Percentiles rank a stretch among this genome's conserved stretches.
phyloP scores from a whole-genome alignment of 30 jellyfish, hydroid and myxozoan species.

The Catostylus mosaicus region DNA sequence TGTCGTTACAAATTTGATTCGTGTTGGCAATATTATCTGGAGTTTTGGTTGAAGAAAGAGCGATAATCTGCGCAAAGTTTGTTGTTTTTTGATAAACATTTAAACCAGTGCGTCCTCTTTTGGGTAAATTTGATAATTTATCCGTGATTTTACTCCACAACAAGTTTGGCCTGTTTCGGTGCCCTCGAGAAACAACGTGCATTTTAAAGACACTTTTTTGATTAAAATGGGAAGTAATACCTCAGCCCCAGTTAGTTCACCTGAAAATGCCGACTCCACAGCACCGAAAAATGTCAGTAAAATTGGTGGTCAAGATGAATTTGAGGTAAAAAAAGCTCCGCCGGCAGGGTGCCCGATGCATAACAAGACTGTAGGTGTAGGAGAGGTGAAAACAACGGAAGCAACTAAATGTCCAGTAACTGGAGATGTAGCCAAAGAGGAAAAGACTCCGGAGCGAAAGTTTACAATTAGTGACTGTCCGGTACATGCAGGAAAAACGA shows the following conservation, averaged over 20 bases:
- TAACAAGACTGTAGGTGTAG: slow-evolving; percentile 15
- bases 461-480: slow-evolving; percentile 68
- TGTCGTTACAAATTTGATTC: no score
- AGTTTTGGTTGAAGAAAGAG: no score
- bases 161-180: no score
- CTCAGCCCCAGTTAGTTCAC: slow-evolving; percentile 20
- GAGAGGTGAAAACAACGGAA: neutral
- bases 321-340: neutral
- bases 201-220: no score
- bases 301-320: neutral
- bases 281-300: neutral
- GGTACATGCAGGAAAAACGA: slow-evolving; percentile 52
- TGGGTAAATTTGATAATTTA: no score
- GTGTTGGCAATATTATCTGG: no score
- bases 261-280: neutral
- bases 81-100: no score
- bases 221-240: slow-evolving; percentile 25
- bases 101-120: no score
- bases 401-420: slow-evolving; percentile 75
- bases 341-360: slow-evolving; percentile 90
- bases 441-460: neutral
- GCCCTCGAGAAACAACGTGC: no score
- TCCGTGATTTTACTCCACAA: no score
- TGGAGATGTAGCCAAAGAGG: slow-evolving; percentile 25
- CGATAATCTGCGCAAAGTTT: no score